phyloP scores from a whole-genome alignment of 2,113 vertebrate species.

The Lamprologus sp. region DNA sequence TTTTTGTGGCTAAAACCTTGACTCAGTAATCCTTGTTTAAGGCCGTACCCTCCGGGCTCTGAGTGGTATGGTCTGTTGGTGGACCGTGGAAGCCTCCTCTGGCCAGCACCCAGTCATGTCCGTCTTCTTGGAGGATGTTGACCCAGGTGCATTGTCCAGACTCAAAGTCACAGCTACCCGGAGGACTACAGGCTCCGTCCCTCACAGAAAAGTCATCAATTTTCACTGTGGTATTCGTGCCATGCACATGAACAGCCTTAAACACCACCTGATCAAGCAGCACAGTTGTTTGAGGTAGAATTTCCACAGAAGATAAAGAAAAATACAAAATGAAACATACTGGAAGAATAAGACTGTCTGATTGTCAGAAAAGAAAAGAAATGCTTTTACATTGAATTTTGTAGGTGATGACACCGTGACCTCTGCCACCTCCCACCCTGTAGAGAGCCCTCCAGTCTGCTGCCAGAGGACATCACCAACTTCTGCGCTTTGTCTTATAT shows the following conservation, averaged over 20 bases:
- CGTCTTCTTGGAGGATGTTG: slow-evolving; percentile 23
- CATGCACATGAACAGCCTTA: slow-evolving; percentile 12
- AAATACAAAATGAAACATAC: neutral
- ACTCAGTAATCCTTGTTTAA: neutral
- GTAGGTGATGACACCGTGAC: slow-evolving; percentile 63
- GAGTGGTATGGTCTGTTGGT: slow-evolving; percentile 56
- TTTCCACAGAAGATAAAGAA: neutral
- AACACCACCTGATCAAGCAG: slow-evolving; percentile 59
- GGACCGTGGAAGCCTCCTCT: slow-evolving; percentile 46
- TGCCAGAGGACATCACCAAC: slow-evolving; percentile 42
- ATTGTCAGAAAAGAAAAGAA: fast-evolving
- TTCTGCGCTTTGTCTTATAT: slow-evolving; percentile 31
- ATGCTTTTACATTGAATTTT: slow-evolving; percentile 46
- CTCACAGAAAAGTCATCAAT: slow-evolving; percentile 66
- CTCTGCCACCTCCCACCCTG: slow-evolving; percentile 66
- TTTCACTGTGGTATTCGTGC: slow-evolving; percentile 12
- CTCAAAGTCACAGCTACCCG: slow-evolving; percentile 72
- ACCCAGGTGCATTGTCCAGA: slow-evolving; percentile 64
- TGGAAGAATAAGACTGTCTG: neutral
- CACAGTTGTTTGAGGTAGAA: neutral
- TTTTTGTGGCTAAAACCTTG: neutral
- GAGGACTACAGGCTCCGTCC: slow-evolving; percentile 42
- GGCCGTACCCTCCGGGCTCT: slow-evolving; percentile 51
- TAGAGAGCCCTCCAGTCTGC: slow-evolving; percentile 32
- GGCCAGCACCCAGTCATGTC: slow-evolving; percentile 60